Evolutionary conservation across 2,888 invertebrate species (phyloP).

Genomic region (Andrena marginata): DNA sequence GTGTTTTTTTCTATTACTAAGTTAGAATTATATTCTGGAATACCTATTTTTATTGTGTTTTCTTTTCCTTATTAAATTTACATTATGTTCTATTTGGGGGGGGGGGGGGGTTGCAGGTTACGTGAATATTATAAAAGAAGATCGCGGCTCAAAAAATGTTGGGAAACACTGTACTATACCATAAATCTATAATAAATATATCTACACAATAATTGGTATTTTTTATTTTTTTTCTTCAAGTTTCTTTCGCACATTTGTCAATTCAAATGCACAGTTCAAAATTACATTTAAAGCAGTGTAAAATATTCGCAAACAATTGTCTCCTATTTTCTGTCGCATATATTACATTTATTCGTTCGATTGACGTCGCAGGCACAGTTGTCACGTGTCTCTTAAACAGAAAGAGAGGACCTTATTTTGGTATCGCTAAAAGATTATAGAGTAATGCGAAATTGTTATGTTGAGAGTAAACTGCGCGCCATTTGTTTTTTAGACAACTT

Average conservation of each 20-base stretch:
- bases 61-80: no score
- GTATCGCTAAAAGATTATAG: conserved; percentile 55
- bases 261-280: background rate
- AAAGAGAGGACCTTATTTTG: conserved; percentile 73
- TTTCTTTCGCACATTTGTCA: background rate
- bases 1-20: no score
- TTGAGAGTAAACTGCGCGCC: conserved; percentile 1
- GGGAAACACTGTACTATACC: no score
- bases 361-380: conserved; percentile 14
- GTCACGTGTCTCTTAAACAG: conserved; percentile 25
- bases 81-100: no score
- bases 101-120: no score
- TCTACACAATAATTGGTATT: no score
- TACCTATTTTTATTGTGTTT: no score
- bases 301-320: background rate
- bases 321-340: conserved; percentile 11
- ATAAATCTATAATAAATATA: no score
- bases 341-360: background rate
- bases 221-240: background rate
- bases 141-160: no score
- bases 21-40: no score
- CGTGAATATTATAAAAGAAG: no score
- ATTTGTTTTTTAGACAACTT: conserved; percentile 33
- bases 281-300: background rate
- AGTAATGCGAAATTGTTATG: conserved; percentile 16